These are phyloP conservation scores for Nettapus auritus DNA, from an alignment of 2,113 vertebrate genomes.

Conservation along the genomic window DNA sequence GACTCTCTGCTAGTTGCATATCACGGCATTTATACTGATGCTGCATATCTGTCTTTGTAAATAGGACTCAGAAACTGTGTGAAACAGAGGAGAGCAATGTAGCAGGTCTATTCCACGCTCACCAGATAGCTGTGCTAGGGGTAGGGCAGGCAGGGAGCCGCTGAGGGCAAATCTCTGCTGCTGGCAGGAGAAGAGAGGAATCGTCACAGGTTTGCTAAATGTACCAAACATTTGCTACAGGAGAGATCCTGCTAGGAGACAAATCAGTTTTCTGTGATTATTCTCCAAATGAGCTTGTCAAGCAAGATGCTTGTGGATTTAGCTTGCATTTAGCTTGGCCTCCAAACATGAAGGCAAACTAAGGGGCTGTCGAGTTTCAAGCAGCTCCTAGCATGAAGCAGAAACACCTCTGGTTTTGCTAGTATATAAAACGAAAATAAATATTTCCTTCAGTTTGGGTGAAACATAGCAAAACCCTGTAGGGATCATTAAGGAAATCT, in stretches of 20 bases:
- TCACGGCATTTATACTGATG: background rate
- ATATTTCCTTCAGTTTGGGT: background rate
- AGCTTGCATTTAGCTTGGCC: background rate
- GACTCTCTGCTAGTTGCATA: background rate
- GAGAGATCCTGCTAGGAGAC: background rate
- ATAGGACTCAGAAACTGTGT: background rate
- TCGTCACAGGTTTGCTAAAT: background rate
- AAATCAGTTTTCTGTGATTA: background rate
- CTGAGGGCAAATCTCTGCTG: background rate
- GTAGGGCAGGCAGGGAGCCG: background rate
- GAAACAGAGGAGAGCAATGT: background rate
- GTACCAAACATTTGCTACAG: accelerated
- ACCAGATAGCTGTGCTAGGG: background rate
- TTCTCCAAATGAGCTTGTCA: background rate
- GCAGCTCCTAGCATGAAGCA: background rate
- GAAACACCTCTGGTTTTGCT: background rate
- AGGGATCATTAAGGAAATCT: background rate
- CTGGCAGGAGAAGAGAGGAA: background rate
- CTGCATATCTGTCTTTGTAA: background rate
- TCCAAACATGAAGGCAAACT: background rate
- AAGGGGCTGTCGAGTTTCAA: background rate
- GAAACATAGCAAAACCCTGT: background rate
- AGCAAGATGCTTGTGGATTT: background rate
- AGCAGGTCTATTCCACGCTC: accelerated
- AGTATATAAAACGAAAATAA: background rate